Evolutionary conservation across 2,888 invertebrate species (phyloP).

Genomic region (Pammene aurita): DNA sequence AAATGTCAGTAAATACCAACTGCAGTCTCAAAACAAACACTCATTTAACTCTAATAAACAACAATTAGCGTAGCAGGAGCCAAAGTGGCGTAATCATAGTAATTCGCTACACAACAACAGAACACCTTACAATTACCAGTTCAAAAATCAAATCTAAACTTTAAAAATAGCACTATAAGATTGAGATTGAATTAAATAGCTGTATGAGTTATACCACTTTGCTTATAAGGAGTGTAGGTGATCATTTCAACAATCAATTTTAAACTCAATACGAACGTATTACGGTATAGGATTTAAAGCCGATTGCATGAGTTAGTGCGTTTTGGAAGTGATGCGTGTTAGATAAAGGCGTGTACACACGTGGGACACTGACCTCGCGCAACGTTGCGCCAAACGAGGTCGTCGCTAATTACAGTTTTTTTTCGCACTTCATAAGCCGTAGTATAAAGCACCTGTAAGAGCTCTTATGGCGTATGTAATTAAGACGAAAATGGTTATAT

Average conservation of each 20-base stretch:
- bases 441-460: neutral
- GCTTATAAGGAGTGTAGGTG: neutral
- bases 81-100: conserved; percentile 27
- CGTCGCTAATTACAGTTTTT: conserved; percentile 36
- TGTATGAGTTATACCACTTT: too few relatives aligned
- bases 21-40: conserved; percentile 25
- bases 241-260: neutral
- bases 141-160: neutral
- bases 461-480: conserved; percentile 3
- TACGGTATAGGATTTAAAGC: neutral
- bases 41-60: conserved; percentile 28
- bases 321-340: neutral
- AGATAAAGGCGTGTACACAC: conserved; percentile 38
- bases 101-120: conserved; percentile 9
- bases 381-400: conserved; percentile 47
- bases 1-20: conserved; percentile 1
- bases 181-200: neutral
- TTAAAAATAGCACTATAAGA: neutral
- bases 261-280: neutral
- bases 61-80: conserved; percentile 23
- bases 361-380: conserved; percentile 54
- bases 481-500: neutral
- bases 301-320: neutral
- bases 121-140: neutral
- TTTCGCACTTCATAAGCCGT: conserved; percentile 35